Evolutionary conservation across 2,113 vertebrate genomes (phyloP), one percentile per base, ranked within the genome.

Genomic region (Scartelaos histophorus): DNA sequence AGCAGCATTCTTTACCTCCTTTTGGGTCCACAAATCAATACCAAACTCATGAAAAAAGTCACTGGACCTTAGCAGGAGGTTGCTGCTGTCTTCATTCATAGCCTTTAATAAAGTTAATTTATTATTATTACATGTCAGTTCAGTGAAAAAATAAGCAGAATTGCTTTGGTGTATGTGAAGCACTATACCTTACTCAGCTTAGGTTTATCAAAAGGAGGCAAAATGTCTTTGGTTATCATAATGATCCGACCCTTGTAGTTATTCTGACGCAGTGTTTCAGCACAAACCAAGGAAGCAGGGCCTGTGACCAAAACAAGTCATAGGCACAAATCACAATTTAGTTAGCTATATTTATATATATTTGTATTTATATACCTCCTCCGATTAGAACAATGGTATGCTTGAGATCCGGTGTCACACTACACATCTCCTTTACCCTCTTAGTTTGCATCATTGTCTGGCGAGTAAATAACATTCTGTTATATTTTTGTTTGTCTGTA

Each of bases 201-300:
- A 71, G 95, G 76, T 61, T 93, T 94, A 92, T 97, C 95, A 5
- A 94, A 94, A 0, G 96, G 95, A 5, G 90, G 83, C 0, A 95
- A 76, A 0, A 70, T 85, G 74, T 97, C 95, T 21, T 76, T 94
- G 74, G 94, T 96, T 70, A 93, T 85, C 75, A 97, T 89, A 83
- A 97, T 66, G 79, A 97, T 93, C 78, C 93, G 90, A 73, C 96
- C 95, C 0, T 80, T 88, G 70, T 95, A 96, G 29, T 89, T 86
- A 75, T 95, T 94, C 77, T 97, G 96, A 2, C 96, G 92, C 66
- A 97, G 94, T 0, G 91, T 96, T 85, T 97, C 96, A 17, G 96
- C 95, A 51, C 96, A 97, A 12, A 93, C 85, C 82, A 96, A 80
- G 0, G 95, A 90, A 45, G 96, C 95, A 10, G 95, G 94, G 3